Evolutionary conservation across 2,113 vertebrate genomes (phyloP).

Genomic region (Galbula dea): DNA sequence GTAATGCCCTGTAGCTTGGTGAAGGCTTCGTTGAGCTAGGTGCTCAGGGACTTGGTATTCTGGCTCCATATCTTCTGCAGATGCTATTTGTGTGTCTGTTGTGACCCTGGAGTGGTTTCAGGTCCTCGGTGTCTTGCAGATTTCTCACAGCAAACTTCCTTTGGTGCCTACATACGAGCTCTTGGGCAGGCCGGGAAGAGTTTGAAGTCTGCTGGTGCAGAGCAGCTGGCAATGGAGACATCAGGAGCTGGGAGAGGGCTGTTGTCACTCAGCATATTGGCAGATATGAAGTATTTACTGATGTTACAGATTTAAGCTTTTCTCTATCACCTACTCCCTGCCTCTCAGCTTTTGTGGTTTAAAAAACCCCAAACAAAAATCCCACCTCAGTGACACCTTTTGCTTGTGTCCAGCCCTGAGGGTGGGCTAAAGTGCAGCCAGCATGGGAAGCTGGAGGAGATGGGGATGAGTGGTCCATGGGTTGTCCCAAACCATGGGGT

Average conservation of each 20-base stretch:
- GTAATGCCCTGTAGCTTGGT: not conserved
- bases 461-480: rapidly evolving
- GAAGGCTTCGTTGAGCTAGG: not conserved
- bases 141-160: not conserved
- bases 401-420: not conserved
- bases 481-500: rapidly evolving
- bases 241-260: not conserved
- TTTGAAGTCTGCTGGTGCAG: not conserved
- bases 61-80: rapidly evolving
- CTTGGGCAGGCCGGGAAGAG: not conserved
- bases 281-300: not conserved
- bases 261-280: not conserved
- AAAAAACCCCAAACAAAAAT: not conserved
- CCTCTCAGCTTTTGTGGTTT: not conserved
- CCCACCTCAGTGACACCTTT: not conserved
- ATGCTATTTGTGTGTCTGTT: not conserved
- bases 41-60: not conserved
- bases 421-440: not conserved
- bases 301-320: not conserved
- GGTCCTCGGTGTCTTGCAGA: not conserved
- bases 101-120: not conserved
- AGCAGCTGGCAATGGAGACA: not conserved
- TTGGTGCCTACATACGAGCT: not conserved
- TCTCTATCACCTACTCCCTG: not conserved
- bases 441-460: not conserved